A percentile compares a stretch with the other conserved stretches of the same genome.
Evolutionary conservation across 1,140 invertebrate species (phyloP).

Genomic region (Schlechtendalia chinensis): DNA sequence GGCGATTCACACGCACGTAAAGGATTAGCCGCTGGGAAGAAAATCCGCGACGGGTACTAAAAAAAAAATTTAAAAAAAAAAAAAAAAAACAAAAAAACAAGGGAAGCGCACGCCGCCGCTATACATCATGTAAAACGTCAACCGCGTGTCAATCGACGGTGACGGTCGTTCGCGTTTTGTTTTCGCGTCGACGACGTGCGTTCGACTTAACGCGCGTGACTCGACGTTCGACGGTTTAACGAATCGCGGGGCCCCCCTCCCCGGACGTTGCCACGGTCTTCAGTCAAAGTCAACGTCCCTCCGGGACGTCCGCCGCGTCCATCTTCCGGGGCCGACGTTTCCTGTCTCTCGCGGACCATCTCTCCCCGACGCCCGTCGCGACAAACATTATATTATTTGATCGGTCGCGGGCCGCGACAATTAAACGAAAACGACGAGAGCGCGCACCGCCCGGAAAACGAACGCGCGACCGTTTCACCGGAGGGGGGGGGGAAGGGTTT

Average conservation of each 20-base stretch:
- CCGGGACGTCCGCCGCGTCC: no score
- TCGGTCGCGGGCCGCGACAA: neutral
- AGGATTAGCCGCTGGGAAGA: no score
- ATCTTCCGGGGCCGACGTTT: neutral
- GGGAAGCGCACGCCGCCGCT: neutral
- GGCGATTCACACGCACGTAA: no score
- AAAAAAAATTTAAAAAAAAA: no score
- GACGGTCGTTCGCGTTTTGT: neutral
- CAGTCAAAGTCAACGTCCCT: constrained; percentile 42
- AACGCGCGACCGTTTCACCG: no score
- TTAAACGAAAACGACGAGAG: no score
- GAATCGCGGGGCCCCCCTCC: constrained; percentile 2
- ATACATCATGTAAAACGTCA: constrained; percentile 31
- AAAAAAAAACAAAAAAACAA: no score
- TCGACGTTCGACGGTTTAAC: neutral
- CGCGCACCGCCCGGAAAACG: no score
- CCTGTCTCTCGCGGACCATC: neutral
- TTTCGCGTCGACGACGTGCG: neutral
- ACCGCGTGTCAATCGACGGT: constrained; percentile 8
- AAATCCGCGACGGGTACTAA: no score
- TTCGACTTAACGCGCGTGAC: constrained; percentile 23
- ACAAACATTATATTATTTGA: constrained; percentile 31
- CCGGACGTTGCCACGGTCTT: constrained; percentile 48
- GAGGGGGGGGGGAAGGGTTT: no score
- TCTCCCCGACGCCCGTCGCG: neutral